Conservation (phyloP, 23 tunicate species). For the Phallusia fumigata region DNA sequence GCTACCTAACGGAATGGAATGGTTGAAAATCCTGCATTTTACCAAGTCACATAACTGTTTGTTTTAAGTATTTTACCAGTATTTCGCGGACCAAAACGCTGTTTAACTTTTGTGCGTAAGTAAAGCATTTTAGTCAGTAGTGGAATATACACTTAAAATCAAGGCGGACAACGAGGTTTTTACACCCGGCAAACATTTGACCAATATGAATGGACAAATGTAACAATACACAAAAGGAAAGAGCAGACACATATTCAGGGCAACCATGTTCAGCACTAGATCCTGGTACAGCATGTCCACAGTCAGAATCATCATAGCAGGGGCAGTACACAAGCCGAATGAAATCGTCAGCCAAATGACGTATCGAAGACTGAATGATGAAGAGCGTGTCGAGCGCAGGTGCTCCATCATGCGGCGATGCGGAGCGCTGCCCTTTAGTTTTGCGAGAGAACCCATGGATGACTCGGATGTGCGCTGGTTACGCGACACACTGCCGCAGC, state of each 20-base stretch:
- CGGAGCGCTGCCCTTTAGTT: slow-evolving; percentile 7
- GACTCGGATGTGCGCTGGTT: slow-evolving; percentile 6
- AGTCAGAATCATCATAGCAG: slow-evolving; percentile 61
- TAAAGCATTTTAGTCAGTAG: slow-evolving; percentile 16
- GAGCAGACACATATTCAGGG: slow-evolving; percentile 57
- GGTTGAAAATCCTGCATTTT: too few species aligned
- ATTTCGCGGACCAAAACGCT: too few species aligned
- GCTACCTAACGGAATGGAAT: too few species aligned
- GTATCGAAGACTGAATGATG: slow-evolving; percentile 49
- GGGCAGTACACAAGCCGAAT: slow-evolving; percentile 60
- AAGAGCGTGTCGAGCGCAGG: slow-evolving; percentile 36
- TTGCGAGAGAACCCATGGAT: background rate
- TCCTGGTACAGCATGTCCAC: slow-evolving; percentile 58
- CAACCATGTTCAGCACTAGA: slow-evolving; percentile 55
- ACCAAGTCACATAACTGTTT: too few species aligned
- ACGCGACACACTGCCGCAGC: slow-evolving; percentile 11
- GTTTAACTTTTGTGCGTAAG: too few species aligned
- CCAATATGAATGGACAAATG: slow-evolving; percentile 68
- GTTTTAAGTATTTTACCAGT: too few species aligned
- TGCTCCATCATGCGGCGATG: slow-evolving; percentile 50
- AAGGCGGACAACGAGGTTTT: slow-evolving; percentile 62
- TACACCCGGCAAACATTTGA: slow-evolving; percentile 83
- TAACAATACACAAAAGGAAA: slow-evolving; percentile 76
- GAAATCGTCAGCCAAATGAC: slow-evolving; percentile 61
- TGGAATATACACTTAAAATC: slow-evolving; percentile 53